Base-by-base conservation (phyloP, 2,888 invertebrate genomes). In the Lamellibrachia columna region DNA sequence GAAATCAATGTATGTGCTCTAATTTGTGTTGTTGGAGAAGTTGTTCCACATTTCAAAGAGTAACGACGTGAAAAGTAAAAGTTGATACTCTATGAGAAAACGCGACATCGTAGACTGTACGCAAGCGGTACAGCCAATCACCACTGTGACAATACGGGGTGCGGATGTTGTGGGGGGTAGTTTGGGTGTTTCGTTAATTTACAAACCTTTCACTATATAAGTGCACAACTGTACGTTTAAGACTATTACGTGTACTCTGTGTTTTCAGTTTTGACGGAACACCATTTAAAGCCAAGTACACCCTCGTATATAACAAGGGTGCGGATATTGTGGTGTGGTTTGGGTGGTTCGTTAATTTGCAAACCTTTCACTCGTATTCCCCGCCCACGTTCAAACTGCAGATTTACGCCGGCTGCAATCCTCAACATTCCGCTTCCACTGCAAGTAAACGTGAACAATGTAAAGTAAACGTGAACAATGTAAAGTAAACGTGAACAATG, bases 381-480 rank as follows among this genome's bases (percentile, higher is more conserved):
- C 75, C 75, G 75, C 52, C 92, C 91, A 8, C 92, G 90, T 91
- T 92, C 91, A 58, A 93, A 93, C 22, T 90, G 22, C 8, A 93
- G 90, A 11, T 53, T 60, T 58, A 93, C 92, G 3, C 93, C 93
- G 52, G 92, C 92, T 91, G 90, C 91, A 92, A 93, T 91, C 15
- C n/a, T 90, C 52, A 93, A 75, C 75, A 11, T 22, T 22, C 75
- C 75, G 75, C 75, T n/a, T 22, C 22, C 75, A 75, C 75, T 75
- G 75, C 75, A 75, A 22, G 2, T 15, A 75, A 75, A 75, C 75
- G 22, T 11, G 15, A 75, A 4, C 22, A 75, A 4, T 75, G 22
- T 75, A 75, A 6, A 75, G 75, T 15, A 75, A 75, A 75, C 75
- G 22, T 11, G 15, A 75, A 4, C 22, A 75, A 3, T 75, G 22